Conservation (phyloP, 2,113 vertebrate species). For the Chaetodon trifascialis region DNA sequence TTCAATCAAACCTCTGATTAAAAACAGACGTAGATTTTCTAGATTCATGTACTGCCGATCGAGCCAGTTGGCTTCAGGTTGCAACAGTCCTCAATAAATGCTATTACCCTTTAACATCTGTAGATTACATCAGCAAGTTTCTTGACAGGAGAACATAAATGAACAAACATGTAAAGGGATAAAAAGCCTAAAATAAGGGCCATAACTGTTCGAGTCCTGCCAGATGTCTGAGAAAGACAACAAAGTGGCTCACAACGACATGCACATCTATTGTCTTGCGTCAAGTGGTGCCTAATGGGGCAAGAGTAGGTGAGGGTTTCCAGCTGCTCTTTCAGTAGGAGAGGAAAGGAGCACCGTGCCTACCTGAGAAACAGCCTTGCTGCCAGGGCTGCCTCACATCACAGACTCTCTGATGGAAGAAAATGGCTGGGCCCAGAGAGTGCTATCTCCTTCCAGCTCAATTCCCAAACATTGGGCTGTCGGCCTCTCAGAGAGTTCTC, state of each 20-base stretch:
- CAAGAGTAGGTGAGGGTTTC: conserved; percentile 50
- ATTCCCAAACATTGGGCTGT: conserved; percentile 65
- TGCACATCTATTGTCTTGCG: conserved; percentile 45
- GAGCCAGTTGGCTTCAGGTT: conserved; percentile 28
- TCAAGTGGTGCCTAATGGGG: conserved; percentile 56
- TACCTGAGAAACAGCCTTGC: conserved; percentile 57
- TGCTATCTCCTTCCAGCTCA: conserved; percentile 62
- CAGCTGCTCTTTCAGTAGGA: conserved; percentile 62
- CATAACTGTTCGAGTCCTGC: conserved; percentile 28
- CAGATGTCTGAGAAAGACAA: conserved; percentile 48
- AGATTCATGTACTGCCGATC: not conserved
- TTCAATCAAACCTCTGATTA: conserved; percentile 63
- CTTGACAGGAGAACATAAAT: conserved; percentile 40
- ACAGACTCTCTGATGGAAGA: conserved; percentile 59
- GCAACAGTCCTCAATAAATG: conserved; percentile 49
- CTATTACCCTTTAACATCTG: conserved; percentile 45
- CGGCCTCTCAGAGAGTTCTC: conserved; percentile 57
- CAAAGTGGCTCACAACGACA: conserved; percentile 42
- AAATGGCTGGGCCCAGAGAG: conserved; percentile 57
- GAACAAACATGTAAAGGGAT: conserved; percentile 20
- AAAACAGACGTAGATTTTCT: conserved; percentile 41
- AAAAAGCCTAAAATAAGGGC: conserved; percentile 20
- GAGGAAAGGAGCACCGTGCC: conserved; percentile 35
- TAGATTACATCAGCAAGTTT: conserved; percentile 38
- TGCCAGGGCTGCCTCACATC: conserved; percentile 66